Base-by-base conservation (phyloP, 2,888 invertebrate species). In the Encarsia formosa region DNA sequence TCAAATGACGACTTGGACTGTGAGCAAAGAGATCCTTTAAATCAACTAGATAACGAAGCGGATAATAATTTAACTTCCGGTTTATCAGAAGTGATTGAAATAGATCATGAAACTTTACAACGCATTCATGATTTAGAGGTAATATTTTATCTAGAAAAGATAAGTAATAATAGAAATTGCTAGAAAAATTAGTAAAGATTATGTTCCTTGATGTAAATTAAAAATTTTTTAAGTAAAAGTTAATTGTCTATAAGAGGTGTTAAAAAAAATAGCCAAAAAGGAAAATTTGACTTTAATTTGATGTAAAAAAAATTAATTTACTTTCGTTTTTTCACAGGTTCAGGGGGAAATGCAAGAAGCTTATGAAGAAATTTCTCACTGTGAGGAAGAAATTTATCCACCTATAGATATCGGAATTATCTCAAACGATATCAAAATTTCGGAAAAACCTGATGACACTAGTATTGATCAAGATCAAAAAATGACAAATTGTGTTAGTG, bases 121-220 rank as follows among this genome's bases (percentile, higher is more conserved):
- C 70, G 73, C 37, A 73, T 73, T 54, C 73, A 73, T 40, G 73
- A 73, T 52, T 62, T 73, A 32, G 73, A 72, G 63, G 72, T 70
- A 43, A 42, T n/a, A n/a, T n/a, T n/a, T n/a, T n/a, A n/a, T n/a
- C n/a, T n/a, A n/a, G n/a, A n/a, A n/a, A n/a, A n/a, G n/a, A n/a
- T n/a, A n/a, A n/a, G n/a, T n/a, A n/a, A n/a, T n/a, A n/a, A n/a
- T n/a, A n/a, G n/a, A n/a, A n/a, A n/a, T n/a, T n/a, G n/a, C n/a
- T n/a, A n/a, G n/a, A n/a, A n/a, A n/a, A n/a, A n/a, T n/a, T n/a
- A n/a, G n/a, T n/a, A n/a, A n/a, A n/a, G n/a, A n/a, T n/a, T n/a
- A n/a, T n/a, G n/a, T n/a, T n/a, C n/a, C n/a, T n/a, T n/a, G n/a
- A n/a, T n/a, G n/a, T n/a, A n/a, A n/a, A n/a, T n/a, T n/a, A n/a